Evolutionary conservation across 2,888 invertebrate genomes (phyloP).

Genomic region (Hedya salicella): DNA sequence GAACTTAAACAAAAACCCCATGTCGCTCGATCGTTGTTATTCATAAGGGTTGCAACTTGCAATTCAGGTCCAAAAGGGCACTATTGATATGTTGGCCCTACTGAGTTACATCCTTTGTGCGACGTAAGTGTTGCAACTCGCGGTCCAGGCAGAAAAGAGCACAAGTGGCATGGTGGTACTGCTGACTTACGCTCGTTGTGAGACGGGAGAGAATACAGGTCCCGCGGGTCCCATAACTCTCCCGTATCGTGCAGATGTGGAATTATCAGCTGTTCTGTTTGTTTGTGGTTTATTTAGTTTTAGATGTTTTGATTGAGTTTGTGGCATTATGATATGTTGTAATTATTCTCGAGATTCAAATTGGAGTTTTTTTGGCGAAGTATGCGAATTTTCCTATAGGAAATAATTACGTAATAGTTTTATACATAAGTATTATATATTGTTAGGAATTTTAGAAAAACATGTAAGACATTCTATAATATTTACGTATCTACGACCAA

Average conservation of each 20-base stretch:
- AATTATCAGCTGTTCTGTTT: constrained; percentile 20
- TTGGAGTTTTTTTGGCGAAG: too few relatives aligned
- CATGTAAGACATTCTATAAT: too few relatives aligned
- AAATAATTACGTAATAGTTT: too few relatives aligned
- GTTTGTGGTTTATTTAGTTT: constrained; percentile 11
- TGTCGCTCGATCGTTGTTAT: constrained; percentile 18
- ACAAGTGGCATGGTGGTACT: neutral
- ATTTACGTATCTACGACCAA: too few relatives aligned
- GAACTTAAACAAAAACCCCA: constrained; percentile 15
- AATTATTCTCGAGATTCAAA: neutral
- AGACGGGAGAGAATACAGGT: neutral
- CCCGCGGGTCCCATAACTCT: constrained; percentile 19
- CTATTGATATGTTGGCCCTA: neutral
- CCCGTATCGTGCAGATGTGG: constrained; percentile 23
- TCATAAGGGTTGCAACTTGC: constrained; percentile 17
- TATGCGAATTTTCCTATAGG: too few relatives aligned
- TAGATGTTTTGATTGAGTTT: constrained; percentile 27
- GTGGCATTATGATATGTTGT: constrained; percentile 11
- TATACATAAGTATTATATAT: too few relatives aligned
- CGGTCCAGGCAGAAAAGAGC: neutral
- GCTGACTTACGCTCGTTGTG: neutral
- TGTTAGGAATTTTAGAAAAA: too few relatives aligned
- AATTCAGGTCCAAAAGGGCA: neutral
- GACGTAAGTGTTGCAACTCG: constrained; percentile 5
- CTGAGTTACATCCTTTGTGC: neutral